Percentiles rank a stretch among this genome's conserved stretches.
phyloP scores from a whole-genome alignment of 2,888 invertebrate species.

The Esperia sulphurella region DNA sequence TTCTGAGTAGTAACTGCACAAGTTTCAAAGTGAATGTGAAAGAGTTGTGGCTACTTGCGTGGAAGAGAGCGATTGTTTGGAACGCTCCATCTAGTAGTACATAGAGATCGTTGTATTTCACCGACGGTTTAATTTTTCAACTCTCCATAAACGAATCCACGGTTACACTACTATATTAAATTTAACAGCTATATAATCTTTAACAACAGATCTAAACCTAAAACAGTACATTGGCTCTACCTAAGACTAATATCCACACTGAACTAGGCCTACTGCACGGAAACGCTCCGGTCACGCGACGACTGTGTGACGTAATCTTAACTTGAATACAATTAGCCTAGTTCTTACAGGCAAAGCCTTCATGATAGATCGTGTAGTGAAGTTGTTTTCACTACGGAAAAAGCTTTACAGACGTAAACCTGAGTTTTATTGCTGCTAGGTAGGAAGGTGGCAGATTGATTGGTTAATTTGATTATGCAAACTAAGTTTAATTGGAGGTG shows the following conservation, averaged over 20 bases:
- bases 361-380: neutral
- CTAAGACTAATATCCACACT: neutral
- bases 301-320: slow-evolving; percentile 36
- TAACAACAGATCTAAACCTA: neutral
- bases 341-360: slow-evolving; percentile 19
- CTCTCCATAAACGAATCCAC: no score
- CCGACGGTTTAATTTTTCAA: no score
- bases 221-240: neutral
- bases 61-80: no score
- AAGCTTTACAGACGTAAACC: neutral
- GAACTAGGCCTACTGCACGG: neutral
- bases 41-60: no score
- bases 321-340: slow-evolving; percentile 48
- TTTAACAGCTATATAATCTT: no score
- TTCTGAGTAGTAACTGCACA: no score
- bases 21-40: no score
- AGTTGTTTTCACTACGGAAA: neutral
- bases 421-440: neutral
- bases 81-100: no score
- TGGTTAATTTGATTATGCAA: neutral
- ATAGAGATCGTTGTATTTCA: no score
- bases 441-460: neutral
- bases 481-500: no score
- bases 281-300: slow-evolving; percentile 32
- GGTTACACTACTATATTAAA: no score